phyloP scores from a whole-genome alignment of 2,113 vertebrate genomes.

The Lamprologus sp. region DNA sequence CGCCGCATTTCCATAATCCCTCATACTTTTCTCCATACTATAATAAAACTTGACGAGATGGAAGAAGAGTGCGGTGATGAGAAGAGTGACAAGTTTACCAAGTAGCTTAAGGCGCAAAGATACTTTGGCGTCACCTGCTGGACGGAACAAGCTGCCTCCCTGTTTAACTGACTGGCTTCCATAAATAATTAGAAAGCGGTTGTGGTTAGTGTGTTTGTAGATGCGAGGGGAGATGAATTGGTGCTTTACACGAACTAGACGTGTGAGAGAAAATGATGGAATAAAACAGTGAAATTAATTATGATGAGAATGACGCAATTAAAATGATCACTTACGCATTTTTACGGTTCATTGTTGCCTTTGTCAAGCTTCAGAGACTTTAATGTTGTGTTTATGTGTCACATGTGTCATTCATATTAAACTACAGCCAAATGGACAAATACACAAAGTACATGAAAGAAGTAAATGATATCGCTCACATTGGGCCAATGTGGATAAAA shows the following conservation, averaged over 20 bases:
- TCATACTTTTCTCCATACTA: background rate
- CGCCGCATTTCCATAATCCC: constrained; percentile 19
- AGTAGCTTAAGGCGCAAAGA: background rate
- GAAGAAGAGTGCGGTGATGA: background rate
- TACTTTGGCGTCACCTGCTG: constrained; percentile 27
- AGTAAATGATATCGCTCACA: background rate
- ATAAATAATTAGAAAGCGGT: background rate
- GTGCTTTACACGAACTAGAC: background rate
- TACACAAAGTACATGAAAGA: background rate
- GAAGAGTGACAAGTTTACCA: constrained; percentile 6
- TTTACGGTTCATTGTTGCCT: background rate
- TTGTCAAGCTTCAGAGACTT: background rate
- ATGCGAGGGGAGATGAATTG: background rate
- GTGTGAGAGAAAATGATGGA: background rate
- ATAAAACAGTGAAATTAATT: background rate
- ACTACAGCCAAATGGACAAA: background rate
- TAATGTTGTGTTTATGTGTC: background rate
- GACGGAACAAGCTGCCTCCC: background rate
- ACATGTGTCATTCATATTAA: background rate
- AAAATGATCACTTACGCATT: background rate
- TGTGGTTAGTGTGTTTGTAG: background rate
- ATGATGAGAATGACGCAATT: background rate
- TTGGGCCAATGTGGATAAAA: background rate
- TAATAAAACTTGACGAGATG: background rate
- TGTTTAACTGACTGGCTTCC: background rate